Base-by-base conservation (phyloP, 2,888 invertebrate genomes). In the Ectobius pallidus region DNA sequence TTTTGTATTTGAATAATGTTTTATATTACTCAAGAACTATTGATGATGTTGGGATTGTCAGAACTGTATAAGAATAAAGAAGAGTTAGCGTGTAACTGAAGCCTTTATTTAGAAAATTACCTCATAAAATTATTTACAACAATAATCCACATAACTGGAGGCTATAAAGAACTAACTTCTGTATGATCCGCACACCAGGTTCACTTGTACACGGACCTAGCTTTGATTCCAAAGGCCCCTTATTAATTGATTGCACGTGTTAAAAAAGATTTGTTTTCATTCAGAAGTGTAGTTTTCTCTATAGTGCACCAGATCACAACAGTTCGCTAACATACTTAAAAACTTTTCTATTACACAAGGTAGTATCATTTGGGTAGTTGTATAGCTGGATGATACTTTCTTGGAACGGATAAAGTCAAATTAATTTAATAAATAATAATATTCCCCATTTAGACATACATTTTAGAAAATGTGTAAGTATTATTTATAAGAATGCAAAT, bases 101-200 rank as follows among this genome's bases (percentile, higher is more conserved):
- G 70, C 70, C 70, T 70, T 70, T 70, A 70, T 70, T 70, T 70
- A 58, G 34, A 58, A 70, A 70, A 70, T 39, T 22, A 20, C 39
- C 18, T 44, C 55, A 70, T 70, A 58, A 70, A 70, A 70, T 65
- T 65, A 65, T 65, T 4, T 65, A 65, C 65, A 65, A 9, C 65
- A 65, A 9, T 46, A 25, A 46, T 46, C 25, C 65, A 58, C n/a
- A 30, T 58, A 30, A 58, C 25, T 58, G 16, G 22, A 58, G 58
- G n/a, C 58, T 58, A 30, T 58, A 58, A 18, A 58, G 58, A 27
- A 58, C n/a, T 58, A 58, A n/a, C 27, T 58, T 30, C 25, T 16
- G 20, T 7, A 58, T 58, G n/a, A 14, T 52, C 20, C 16, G 20
- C 4, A 25, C 22, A 52, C 20, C 52, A 52, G 22, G 2, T 52